Percentiles rank a stretch among this genome's conserved stretches.
Conservation (phyloP, 2,797 vertebrate genomes). For the Tangara arthus region DNA sequence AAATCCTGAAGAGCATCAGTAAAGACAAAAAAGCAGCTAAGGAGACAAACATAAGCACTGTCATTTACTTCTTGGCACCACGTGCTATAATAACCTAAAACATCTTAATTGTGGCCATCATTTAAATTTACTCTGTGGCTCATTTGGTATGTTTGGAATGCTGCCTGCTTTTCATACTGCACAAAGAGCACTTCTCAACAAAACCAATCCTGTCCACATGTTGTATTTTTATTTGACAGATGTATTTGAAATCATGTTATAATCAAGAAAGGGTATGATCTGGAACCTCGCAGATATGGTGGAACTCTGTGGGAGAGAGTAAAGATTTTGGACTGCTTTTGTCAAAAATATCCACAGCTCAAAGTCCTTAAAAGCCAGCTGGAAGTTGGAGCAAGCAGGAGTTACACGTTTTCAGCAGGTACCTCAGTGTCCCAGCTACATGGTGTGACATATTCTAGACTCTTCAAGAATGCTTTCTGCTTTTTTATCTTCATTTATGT, state of each 20-base stretch:
- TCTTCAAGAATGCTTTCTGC: background rate
- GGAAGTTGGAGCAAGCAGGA: background rate
- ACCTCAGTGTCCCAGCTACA: background rate
- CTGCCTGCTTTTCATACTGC: slow-evolving; percentile 31
- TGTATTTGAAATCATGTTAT: background rate
- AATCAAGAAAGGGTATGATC: background rate
- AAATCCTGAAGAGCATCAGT: background rate
- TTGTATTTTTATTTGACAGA: slow-evolving; percentile 50
- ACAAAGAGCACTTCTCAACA: slow-evolving; percentile 32
- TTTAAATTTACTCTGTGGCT: slow-evolving; percentile 57
- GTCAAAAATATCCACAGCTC: background rate
- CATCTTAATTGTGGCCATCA: slow-evolving; percentile 57
- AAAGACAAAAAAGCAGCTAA: background rate
- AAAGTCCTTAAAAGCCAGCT: background rate
- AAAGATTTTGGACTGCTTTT: background rate
- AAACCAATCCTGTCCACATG: background rate
- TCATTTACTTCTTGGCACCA: slow-evolving; percentile 37
- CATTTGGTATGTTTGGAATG: slow-evolving; percentile 56
- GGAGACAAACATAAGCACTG: background rate
- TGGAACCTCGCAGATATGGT: background rate
- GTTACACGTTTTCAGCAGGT: background rate
- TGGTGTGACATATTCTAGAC: background rate
- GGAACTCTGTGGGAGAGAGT: background rate
- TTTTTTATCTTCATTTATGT: background rate
- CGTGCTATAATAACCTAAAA: slow-evolving; percentile 56